These are phyloP conservation scores for Pecten maximus DNA, from an alignment of 2,888 invertebrate species.

Conservation along the genomic window DNA sequence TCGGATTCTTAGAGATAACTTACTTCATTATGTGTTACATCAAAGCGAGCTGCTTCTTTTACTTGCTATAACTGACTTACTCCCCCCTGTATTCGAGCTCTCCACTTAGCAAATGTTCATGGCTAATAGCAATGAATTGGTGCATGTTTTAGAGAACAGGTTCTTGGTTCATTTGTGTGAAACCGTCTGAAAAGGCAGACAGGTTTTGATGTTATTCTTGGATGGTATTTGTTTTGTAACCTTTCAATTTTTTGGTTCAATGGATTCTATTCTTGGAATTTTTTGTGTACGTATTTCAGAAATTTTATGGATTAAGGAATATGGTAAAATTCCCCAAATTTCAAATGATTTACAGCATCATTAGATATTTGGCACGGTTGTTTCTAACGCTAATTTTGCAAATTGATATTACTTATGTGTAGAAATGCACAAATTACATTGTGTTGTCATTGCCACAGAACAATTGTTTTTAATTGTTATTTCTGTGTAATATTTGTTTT, in stretches of 20 bases:
- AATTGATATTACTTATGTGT: neutral
- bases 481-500: neutral
- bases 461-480: neutral
- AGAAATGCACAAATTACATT: no score
- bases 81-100: neutral
- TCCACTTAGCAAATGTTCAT: conserved; percentile 18
- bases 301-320: neutral
- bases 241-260: neutral
- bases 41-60: neutral
- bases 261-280: neutral
- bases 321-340: neutral
- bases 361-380: neutral
- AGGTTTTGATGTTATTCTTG: neutral
- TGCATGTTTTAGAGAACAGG: neutral
- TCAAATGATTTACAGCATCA: neutral
- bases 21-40: conserved; percentile 8
- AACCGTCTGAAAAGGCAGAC: neutral
- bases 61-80: neutral
- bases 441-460: neutral
- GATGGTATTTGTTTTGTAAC: neutral
- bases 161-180: neutral
- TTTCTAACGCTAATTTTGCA: neutral
- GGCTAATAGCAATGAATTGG: conserved; percentile 6
- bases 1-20: neutral
- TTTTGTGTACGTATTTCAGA: neutral